phyloP scores from a whole-genome alignment of 2,888 invertebrate species.

The Eupeodes latifasciatus region DNA sequence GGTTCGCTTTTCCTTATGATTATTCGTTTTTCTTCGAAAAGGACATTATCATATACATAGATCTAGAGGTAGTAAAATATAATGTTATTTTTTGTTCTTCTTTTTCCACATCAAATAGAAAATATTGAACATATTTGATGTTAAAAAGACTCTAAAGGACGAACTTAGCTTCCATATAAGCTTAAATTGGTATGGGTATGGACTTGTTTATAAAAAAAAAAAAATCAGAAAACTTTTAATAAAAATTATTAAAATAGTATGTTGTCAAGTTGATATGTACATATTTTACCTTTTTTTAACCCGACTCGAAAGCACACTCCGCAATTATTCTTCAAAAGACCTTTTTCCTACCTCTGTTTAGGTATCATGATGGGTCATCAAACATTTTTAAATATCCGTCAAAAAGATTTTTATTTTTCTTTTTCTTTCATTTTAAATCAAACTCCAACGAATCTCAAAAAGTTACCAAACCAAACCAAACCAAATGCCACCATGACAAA shows the following conservation, averaged over 20 bases:
- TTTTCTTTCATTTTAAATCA: background rate
- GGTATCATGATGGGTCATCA: background rate
- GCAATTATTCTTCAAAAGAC: background rate
- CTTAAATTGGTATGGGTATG: too few species aligned
- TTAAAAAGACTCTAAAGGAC: background rate
- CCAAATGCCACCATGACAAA: slow-evolving; percentile 11
- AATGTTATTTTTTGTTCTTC: slow-evolving; percentile 31
- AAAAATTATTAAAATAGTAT: slow-evolving; percentile 7
- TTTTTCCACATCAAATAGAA: background rate
- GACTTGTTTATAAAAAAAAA: too few species aligned
- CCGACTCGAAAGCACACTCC: background rate
- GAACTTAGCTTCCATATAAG: too few species aligned
- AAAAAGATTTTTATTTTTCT: background rate
- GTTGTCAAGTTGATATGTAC: background rate
- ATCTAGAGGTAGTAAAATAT: slow-evolving; percentile 53
- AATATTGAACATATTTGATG: slow-evolving; percentile 36
- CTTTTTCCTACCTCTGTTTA: background rate
- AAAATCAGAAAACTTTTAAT: background rate
- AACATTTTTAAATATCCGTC: background rate
- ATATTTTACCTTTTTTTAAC: background rate
- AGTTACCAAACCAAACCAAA: background rate
- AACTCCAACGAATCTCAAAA: slow-evolving; percentile 2
- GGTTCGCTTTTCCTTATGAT: slow-evolving; percentile 25
- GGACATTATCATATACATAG: slow-evolving; percentile 5
- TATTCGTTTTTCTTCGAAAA: slow-evolving; percentile 2